Base-by-base conservation (phyloP, 1,140 invertebrate genomes). In the Thereuonema tuberculata region DNA sequence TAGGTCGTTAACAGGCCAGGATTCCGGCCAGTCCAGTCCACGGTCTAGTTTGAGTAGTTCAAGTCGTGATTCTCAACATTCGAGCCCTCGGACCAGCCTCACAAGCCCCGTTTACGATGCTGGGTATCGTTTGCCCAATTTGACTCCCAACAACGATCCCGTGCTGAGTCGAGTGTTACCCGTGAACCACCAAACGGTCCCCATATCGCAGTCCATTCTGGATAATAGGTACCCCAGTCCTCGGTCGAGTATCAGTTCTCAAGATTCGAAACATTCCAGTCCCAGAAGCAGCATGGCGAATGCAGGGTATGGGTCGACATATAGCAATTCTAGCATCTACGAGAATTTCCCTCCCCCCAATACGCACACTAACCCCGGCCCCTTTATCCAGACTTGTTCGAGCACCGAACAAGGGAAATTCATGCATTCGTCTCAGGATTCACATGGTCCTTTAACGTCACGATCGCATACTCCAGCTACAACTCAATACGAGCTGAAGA, bases 51-150 rank as follows among this genome's bases (percentile, higher is more conserved):
- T 80, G 24, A 80, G 80, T 66, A 78, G 79, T 61, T 77, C 80
- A 60, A 81, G 80, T 58, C 78, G 80, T 64, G 80, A 75, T 65
- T 76, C 82, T 23, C 78, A 81, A 56, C 70, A 70, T 63, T 75
- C 72, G 24, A 82, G 80, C 71, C 82, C 81, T 58, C 74, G 81
- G 66, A 75, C 76, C 12, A 77, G 75, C 64, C 64, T 77, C 37
- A 70, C 68, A 17, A 68, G 68, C 43, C 62, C 63, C 17, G 66
- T 66, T 15, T 68, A 62, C 29, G 43, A 28, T n/a, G 75, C 69
- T 67, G 60, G n/a, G n/a, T 79, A 78, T 54, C 84, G 81, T 27
- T 82, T 89, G 24, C 89, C 89, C 70, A 86, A 89, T 37, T 9
- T 9, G 5, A 37, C 5, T 37, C 5, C 5, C 31, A 37, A 37